Base-by-base conservation (phyloP, 1,140 invertebrate genomes). In the Kradibia gibbosae region DNA sequence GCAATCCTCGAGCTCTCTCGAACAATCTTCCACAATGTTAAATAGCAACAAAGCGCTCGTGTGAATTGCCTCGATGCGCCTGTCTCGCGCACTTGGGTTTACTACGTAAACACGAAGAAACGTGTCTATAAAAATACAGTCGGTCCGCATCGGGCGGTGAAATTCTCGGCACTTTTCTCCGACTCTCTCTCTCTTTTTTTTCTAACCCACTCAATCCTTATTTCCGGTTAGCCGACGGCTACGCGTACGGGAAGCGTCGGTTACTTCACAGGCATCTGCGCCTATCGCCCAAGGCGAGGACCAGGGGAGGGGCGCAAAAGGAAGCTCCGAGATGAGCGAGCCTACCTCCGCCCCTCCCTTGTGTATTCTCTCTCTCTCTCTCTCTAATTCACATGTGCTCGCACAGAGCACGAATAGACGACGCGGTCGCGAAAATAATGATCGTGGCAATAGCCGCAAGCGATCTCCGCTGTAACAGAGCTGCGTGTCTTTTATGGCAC, bases 401-500 rank as follows among this genome's bases (percentile, higher is more conserved):
- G 3, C 25, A 22, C 36, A 25, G 1, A n/a, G 36, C 39, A 36
- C 65, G 11, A 22, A 13, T 67, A 13, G 39, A 65, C 39, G 62
- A 39, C n/a, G 53, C 71, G 55, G 39, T 45, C 57, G 57, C 79
- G 42, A 75, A 81, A 74, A 81, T 81, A 81, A 81, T 76, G 60
- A 74, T 62, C 28, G 65, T 75, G 11, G 45, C 45, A 62, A 62
- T 74, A 34, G 34, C 15, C 57, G 71, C 39, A 42, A 42, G 42
- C 42, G 57, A 5, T 28, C 5, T 34, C 34, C 31, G 62, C 62
- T 57, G n/a, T n/a, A 25, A 4, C 4, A 36, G 62, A 65, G 31
- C 17, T 22, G 0, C 36, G 17, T 42, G 62, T 78, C 65, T 45
- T 78, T 71, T 78, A 71, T 70, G 31, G 50, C 25, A 31, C 70